Percentiles rank a stretch among this genome's conserved stretches.
phyloP scores from a whole-genome alignment of 1,140 invertebrate species.

The Calosoma granatense region DNA sequence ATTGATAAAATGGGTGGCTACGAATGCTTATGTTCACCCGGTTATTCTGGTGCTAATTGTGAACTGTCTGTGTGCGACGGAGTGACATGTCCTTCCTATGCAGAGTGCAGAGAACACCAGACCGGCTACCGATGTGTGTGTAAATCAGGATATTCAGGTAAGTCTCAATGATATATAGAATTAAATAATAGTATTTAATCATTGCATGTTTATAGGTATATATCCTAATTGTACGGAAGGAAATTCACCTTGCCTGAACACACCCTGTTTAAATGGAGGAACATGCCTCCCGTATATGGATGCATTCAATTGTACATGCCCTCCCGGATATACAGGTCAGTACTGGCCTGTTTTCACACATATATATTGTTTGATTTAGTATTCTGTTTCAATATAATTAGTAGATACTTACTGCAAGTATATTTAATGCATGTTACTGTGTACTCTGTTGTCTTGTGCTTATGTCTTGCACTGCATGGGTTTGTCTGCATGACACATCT shows the following conservation, averaged over 20 bases:
- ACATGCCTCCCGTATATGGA: conserved; percentile 43
- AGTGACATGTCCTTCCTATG: conserved; percentile 39
- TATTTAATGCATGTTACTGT: no score
- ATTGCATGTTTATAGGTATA: conserved; percentile 19
- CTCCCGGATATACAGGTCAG: conserved; percentile 57
- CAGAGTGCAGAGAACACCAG: conserved; percentile 41
- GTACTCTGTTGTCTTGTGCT: conserved; percentile 8
- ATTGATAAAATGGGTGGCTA: conserved; percentile 44
- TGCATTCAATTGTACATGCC: conserved; percentile 57
- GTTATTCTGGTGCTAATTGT: conserved; percentile 49
- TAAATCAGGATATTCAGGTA: conserved; percentile 58
- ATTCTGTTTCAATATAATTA: no score
- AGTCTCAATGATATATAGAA: conserved; percentile 20
- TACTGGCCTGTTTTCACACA: conserved; percentile 22
- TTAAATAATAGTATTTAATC: background rate
- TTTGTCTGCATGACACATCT: conserved; percentile 16
- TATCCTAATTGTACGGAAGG: conserved; percentile 52
- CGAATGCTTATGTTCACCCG: conserved; percentile 42
- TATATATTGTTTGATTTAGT: no score
- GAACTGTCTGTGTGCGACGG: conserved; percentile 41
- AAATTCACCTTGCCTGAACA: conserved; percentile 48
- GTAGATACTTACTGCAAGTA: no score
- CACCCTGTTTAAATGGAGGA: conserved; percentile 52
- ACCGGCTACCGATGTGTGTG: conserved; percentile 52
- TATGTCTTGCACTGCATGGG: conserved; percentile 12